A percentile compares a stretch with the other conserved stretches of the same genome.
Evolutionary conservation across 2,113 vertebrate species (phyloP).

Genomic region (Syngnathus floridae): DNA sequence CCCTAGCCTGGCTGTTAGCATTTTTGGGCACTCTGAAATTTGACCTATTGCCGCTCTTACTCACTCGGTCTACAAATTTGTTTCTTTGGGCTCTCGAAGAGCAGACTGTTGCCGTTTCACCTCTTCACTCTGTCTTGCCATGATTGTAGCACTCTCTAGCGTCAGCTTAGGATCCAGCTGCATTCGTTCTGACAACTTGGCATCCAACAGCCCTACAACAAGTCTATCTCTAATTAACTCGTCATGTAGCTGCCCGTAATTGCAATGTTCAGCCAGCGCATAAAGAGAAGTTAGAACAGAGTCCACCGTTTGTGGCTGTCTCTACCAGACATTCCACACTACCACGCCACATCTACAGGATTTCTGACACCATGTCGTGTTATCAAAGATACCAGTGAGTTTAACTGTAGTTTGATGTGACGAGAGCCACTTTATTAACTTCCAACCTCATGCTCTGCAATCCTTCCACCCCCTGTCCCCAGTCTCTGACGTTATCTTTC

Average conservation of each 20-base stretch:
- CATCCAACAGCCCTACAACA: not conserved
- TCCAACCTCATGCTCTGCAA: no score
- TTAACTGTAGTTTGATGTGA: no score
- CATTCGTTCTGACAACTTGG: not conserved
- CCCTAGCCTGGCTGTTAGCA: not conserved
- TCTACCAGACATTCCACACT: no score
- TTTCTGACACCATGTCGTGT: no score
- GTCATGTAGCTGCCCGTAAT: no score
- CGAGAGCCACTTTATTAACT: no score
- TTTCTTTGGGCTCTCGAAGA: not conserved
- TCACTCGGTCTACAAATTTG: conserved; percentile 4
- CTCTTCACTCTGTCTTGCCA: not conserved
- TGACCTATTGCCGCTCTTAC: not conserved
- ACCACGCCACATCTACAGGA: no score
- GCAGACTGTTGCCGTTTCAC: not conserved
- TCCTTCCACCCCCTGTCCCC: no score
- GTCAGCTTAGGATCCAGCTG: not conserved
- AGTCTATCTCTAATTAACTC: no score
- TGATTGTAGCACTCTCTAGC: not conserved
- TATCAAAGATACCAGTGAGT: no score
- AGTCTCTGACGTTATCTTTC: no score
- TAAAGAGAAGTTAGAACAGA: not conserved
- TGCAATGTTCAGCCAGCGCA: not conserved
- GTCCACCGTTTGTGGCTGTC: not conserved
- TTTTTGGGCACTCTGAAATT: not conserved